Percentiles rank a stretch among this genome's conserved stretches.
Conservation (phyloP, 1,140 invertebrate genomes). For the Zaprionus tsacasi region DNA sequence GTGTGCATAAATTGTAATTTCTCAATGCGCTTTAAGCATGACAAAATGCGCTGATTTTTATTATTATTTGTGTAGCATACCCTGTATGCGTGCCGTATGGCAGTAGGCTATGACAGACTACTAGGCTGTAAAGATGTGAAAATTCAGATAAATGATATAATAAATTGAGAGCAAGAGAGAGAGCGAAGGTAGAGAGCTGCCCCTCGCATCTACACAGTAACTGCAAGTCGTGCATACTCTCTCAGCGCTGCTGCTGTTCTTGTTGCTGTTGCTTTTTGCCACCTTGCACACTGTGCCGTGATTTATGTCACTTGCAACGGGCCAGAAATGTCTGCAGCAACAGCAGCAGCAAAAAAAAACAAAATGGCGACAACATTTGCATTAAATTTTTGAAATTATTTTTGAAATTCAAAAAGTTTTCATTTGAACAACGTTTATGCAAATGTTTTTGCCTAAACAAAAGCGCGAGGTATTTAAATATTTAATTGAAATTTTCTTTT, state of each 20-base stretch:
- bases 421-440: conserved; percentile 59
- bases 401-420: conserved; percentile 25
- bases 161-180: too few relatives aligned
- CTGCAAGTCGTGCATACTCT: not conserved
- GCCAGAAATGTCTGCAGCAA: conserved; percentile 22
- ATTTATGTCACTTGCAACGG: conserved; percentile 41
- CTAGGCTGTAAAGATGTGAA: too few relatives aligned
- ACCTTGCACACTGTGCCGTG: conserved; percentile 22
- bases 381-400: not conserved
- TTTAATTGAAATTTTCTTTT: conserved; percentile 72
- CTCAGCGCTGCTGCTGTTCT: too few relatives aligned
- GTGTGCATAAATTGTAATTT: conserved; percentile 67
- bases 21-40: conserved; percentile 63
- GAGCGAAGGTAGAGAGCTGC: too few relatives aligned
- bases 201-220: conserved; percentile 1
- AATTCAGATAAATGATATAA: too few relatives aligned
- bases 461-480: conserved; percentile 62
- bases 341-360: not conserved
- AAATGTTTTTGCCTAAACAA: conserved; percentile 55
- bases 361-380: conserved; percentile 34
- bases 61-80: conserved; percentile 22
- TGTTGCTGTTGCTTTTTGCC: conserved; percentile 17
- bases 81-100: not conserved
- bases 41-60: conserved; percentile 64
- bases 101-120: not conserved